Conservation (phyloP, 2,113 vertebrate genomes). For the Silurus glanis region DNA sequence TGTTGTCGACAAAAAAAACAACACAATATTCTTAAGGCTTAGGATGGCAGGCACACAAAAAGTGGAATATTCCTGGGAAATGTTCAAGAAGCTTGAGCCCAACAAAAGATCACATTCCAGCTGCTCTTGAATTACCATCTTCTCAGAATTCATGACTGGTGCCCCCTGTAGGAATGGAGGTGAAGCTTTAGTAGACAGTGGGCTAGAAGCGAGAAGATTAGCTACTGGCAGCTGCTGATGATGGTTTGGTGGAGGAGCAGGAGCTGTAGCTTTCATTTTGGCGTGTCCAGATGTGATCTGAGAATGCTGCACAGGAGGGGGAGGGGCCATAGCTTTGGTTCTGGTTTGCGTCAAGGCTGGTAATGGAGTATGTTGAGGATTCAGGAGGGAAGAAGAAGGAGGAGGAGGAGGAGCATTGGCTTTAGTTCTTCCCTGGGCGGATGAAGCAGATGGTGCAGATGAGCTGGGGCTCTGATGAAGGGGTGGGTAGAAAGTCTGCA, state of each 20-base stretch:
- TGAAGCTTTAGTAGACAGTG: constrained; percentile 15
- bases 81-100: constrained; percentile 38
- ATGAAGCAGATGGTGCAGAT: constrained; percentile 11
- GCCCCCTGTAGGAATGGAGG: constrained; percentile 55
- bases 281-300: neutral
- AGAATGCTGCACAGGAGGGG: constrained; percentile 23
- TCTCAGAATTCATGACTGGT: constrained; percentile 57
- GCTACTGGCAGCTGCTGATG: neutral
- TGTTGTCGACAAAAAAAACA: neutral
- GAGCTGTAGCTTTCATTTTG: constrained; percentile 48
- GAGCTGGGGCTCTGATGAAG: constrained; percentile 41
- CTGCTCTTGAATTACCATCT: constrained; percentile 67
- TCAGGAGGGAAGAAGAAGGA: constrained; percentile 23
- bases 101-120: constrained; percentile 38
- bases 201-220: neutral
- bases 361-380: neutral
- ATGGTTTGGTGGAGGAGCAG: constrained; percentile 19
- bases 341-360: constrained; percentile 18
- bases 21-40: neutral
- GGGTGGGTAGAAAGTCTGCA: constrained; percentile 56
- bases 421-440: constrained; percentile 62
- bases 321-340: constrained; percentile 33
- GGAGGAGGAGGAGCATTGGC: constrained; percentile 56
- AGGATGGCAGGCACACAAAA: constrained; percentile 7
- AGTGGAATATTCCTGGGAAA: constrained; percentile 36